These are phyloP conservation scores for Drosophila kanapiae DNA, from an alignment of 1,140 invertebrate species.

Conservation along the genomic window DNA sequence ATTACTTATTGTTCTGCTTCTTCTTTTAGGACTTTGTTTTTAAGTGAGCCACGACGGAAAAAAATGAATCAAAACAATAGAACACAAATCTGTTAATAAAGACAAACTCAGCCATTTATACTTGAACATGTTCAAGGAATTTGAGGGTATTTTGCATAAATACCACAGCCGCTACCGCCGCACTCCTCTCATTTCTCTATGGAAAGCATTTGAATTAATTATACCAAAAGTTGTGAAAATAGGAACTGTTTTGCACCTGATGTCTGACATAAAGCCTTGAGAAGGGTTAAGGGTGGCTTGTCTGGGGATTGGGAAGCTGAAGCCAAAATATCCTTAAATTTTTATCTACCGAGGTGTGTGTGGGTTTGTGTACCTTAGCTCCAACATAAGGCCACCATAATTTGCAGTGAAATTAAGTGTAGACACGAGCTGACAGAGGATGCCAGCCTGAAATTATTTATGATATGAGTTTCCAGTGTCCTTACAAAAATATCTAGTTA, in stretches of 20 bases:
- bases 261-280: slow-evolving; percentile 62
- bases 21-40: background rate
- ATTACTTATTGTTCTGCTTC: too few species aligned
- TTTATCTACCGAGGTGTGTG: slow-evolving; percentile 15
- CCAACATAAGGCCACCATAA: too few species aligned
- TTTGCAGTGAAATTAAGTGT: slow-evolving; percentile 38
- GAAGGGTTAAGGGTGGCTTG: slow-evolving; percentile 6
- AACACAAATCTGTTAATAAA: slow-evolving; percentile 55
- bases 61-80: slow-evolving; percentile 14
- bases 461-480: background rate
- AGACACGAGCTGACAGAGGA: slow-evolving; percentile 27
- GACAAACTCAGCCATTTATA: slow-evolving; percentile 7
- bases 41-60: slow-evolving; percentile 6
- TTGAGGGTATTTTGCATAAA: slow-evolving; percentile 54
- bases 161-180: slow-evolving; percentile 40
- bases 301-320: background rate
- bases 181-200: slow-evolving; percentile 31
- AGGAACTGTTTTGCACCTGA: slow-evolving; percentile 79
- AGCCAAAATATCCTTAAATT: slow-evolving; percentile 20
- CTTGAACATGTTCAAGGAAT: slow-evolving; percentile 4
- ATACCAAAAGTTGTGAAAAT: slow-evolving; percentile 81
- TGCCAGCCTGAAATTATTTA: slow-evolving; percentile 17
- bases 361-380: background rate
- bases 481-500: background rate
- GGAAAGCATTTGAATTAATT: slow-evolving; percentile 82